Evolutionary conservation across 2,797 vertebrate genomes (phyloP), one percentile per base, ranked within the genome.

Genomic region (Hemitrygon akajei): DNA sequence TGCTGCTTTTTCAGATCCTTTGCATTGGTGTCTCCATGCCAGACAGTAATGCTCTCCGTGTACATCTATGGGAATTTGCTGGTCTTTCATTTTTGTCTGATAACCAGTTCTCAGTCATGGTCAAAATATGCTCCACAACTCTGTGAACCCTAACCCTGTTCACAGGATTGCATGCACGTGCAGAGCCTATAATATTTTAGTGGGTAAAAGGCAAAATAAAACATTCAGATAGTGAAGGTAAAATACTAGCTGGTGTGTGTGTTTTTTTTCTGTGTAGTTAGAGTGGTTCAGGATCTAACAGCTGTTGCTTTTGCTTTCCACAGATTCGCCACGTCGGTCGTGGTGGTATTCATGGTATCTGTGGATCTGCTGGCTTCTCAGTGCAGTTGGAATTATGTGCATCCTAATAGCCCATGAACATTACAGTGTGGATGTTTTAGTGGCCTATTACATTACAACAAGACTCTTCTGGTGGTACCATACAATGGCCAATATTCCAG

Each of bases 391-490:
- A 0, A 97, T 99, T 91, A 95, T 99, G 94, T 99, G 98, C 95
- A 99, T 99, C 94, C 96, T 99, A 34, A 98, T 99, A 91, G 99
- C 98, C 20, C 99, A 99, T 22, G 99, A 99, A 94, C 99, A 99
- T 96, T 99, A 99, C 81, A 99, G 97, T 0, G 97, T 99, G 63
- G 99, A 99, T 0, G 99, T 99, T 94, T 96, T 99, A 12, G 96
- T 99, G 94, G 99, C 98, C 75, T 99, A 99, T 94, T 99, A 98
- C 25, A 98, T 99, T 96, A 99, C 99, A 22, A 99, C 99, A 0
- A 96, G 99, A n/a, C 98, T 99, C 37, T 99, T 99, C 96, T 99
- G 98, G 98, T 99, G 98, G 98, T 99, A 99, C 96, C 99, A 99
- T 94, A 98, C 98, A 1, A 98, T 99, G 98, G 98, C 98, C 95